Conservation (phyloP, 2,113 vertebrate genomes). For the Cromileptes altivelis region DNA sequence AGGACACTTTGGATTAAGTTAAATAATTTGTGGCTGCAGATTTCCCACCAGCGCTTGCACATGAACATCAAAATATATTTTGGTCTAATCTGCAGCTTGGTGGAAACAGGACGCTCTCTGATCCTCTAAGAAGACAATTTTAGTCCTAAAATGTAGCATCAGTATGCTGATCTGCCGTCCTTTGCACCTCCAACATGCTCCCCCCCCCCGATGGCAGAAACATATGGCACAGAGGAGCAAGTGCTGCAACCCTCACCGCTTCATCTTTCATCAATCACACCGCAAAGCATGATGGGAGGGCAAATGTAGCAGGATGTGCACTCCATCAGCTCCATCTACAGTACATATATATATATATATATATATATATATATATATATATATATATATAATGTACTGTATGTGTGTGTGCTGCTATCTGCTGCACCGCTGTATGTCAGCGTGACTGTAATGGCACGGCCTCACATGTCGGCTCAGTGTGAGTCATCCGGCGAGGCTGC, state of each 20-base stretch:
- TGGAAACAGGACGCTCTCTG: not conserved
- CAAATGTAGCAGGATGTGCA: constrained; percentile 24
- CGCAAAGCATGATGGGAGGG: constrained; percentile 73
- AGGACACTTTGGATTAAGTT: too few species aligned
- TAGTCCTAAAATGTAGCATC: not conserved
- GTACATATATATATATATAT: not conserved
- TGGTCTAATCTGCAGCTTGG: not conserved
- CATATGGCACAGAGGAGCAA: constrained; percentile 54
- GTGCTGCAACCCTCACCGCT: constrained; percentile 42
- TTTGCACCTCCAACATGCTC: not conserved
- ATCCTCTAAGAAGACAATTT: too few species aligned
- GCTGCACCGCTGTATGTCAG: constrained; percentile 22
- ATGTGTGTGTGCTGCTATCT: not conserved
- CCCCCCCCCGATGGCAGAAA: constrained; percentile 3
- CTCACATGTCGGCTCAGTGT: constrained; percentile 50
- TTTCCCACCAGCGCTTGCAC: too few species aligned
- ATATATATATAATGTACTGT: not conserved
- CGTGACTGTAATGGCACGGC: constrained; percentile 33
- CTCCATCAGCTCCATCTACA: constrained; percentile 51
- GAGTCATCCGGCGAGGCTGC: constrained; percentile 50
- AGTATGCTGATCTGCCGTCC: not conserved
- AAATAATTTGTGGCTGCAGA: too few species aligned
- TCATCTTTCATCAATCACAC: constrained; percentile 69
- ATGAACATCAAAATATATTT: not conserved
- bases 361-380: not conserved